Evolutionary conservation across 2,888 invertebrate genomes (phyloP).

Genomic region (Cataglyphis albicans): DNA sequence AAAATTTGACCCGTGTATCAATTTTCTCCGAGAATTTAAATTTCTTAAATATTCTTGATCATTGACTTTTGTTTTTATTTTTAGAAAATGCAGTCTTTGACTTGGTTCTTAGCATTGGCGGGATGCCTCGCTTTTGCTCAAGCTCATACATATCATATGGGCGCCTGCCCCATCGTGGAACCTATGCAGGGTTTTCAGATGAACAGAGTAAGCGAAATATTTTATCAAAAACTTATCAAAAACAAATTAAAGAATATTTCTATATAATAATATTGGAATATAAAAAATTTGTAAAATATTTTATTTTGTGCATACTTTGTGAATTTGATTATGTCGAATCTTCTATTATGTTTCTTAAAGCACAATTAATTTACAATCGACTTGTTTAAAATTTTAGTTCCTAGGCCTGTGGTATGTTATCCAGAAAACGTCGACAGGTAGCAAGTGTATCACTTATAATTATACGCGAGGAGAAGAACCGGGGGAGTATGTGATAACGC

Average conservation of each 20-base stretch:
- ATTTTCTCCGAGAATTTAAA: not conserved
- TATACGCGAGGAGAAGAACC: slow-evolving; percentile 91
- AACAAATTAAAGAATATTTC: not conserved
- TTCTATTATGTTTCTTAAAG: not conserved
- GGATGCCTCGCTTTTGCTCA: slow-evolving; percentile 70
- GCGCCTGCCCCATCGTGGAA: slow-evolving; percentile 91
- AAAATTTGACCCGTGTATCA: not conserved
- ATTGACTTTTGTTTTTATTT: slow-evolving; percentile 46
- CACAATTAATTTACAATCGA: slow-evolving; percentile 17
- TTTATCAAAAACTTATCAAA: not conserved
- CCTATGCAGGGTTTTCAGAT: slow-evolving; percentile 92
- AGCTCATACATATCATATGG: slow-evolving; percentile 91
- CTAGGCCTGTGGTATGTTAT: slow-evolving; percentile 93
- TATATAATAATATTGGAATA: not conserved
- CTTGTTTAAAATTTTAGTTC: slow-evolving; percentile 87
- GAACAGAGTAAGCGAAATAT: slow-evolving; percentile 88
- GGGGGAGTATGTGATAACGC: slow-evolving; percentile 90
- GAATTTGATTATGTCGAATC: not conserved
- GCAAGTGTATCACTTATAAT: slow-evolving; percentile 93
- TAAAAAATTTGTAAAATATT: not conserved
- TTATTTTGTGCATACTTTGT: not conserved
- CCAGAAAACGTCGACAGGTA: slow-evolving; percentile 93
- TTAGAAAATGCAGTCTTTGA: slow-evolving; percentile 73
- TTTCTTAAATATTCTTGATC: not conserved
- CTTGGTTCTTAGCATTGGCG: slow-evolving; percentile 65